Evolutionary conservation across 2,888 invertebrate genomes (phyloP), one percentile per base, ranked within the genome.

Genomic region (Sicus ferrugineus): DNA sequence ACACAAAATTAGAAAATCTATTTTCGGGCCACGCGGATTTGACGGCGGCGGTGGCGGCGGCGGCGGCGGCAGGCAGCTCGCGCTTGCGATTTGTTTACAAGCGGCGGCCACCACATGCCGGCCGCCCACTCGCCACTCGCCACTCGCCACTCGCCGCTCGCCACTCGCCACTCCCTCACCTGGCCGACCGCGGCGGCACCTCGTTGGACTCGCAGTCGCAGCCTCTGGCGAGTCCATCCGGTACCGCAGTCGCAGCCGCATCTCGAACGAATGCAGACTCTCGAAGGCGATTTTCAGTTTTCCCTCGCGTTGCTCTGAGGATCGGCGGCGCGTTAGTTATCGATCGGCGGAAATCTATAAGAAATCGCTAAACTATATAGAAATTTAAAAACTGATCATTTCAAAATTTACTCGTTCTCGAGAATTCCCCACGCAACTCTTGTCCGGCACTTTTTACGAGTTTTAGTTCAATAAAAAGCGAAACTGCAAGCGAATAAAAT

Each of bases 221-320:
- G 48, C 11, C 11, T 26, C 62, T n/a, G 63, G 14, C 48, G n/a
- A n/a, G n/a, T n/a, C n/a, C n/a, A 21, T 19, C 31, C 50, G 28
- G 6, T 26, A 38, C 56, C 34, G 54, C 38, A 63, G n/a, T 30
- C 46, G 28, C 50, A 21, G 50, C 23, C 50, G 9, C 23, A 21
- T 52, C 21, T 2, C 54, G 21, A 3, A 54, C 26, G 4, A 19
- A 19, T 54, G 54, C 54, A 16, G 58, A 28, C 42, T 48, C 59
- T 62, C 30, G 28, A 56, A 68, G 62, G 70, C 56, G 64, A 71
- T 68, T 65, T 65, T 68, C 38, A 50, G 54, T 68, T 50, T 76
- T 69, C n/a, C 77, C 77, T 79, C 81, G 80, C 78, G 77, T 75
- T 78, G 77, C 76, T 77, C 76, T 75, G 75, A 77, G 71, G 77